Percentiles rank a stretch among this genome's conserved stretches.
Conservation (phyloP, 1,140 invertebrate genomes). For the Neocloeon triangulifer region DNA sequence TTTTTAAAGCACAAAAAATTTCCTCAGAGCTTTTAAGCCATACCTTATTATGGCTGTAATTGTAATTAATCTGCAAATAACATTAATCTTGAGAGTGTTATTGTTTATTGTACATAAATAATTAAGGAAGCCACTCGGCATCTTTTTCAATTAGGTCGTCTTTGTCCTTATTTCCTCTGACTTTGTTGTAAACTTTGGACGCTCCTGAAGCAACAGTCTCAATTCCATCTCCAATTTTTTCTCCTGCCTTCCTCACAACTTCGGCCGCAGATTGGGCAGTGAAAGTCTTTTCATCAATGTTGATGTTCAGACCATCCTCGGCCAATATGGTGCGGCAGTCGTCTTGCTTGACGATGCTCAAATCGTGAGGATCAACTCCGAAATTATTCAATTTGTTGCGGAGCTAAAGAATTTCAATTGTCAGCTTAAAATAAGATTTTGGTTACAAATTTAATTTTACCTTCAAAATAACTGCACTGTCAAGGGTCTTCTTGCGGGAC, state of each 20-base stretch:
- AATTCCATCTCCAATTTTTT: constrained; percentile 39
- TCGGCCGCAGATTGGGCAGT: constrained; percentile 41
- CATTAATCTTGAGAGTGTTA: no score
- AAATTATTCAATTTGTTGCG: constrained; percentile 29
- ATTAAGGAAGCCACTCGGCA: constrained; percentile 18
- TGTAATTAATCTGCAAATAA: no score
- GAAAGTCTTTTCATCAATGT: constrained; percentile 51
- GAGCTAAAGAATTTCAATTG: constrained; percentile 19
- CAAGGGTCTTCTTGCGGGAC: constrained; percentile 39
- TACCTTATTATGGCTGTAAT: no score
- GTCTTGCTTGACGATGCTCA: constrained; percentile 46
- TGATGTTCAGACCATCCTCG: constrained; percentile 38
- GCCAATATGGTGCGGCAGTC: constrained; percentile 30
- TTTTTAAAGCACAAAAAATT: no score
- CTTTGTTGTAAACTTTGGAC: constrained; percentile 27
- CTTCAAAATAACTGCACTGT: constrained; percentile 40
- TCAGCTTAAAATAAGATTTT: not conserved
- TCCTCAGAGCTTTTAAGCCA: no score
- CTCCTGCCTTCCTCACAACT: constrained; percentile 42
- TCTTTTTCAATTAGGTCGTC: constrained; percentile 12
- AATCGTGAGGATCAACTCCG: constrained; percentile 45
- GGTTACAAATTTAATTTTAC: no score
- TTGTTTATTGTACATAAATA: no score
- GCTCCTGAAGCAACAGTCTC: constrained; percentile 26
- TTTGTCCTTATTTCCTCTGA: constrained; percentile 15